Percentiles rank a stretch among this genome's conserved stretches.
These are phyloP conservation scores for Podiceps cristatus DNA, from an alignment of 2,113 vertebrate species.

Conservation along the genomic window DNA sequence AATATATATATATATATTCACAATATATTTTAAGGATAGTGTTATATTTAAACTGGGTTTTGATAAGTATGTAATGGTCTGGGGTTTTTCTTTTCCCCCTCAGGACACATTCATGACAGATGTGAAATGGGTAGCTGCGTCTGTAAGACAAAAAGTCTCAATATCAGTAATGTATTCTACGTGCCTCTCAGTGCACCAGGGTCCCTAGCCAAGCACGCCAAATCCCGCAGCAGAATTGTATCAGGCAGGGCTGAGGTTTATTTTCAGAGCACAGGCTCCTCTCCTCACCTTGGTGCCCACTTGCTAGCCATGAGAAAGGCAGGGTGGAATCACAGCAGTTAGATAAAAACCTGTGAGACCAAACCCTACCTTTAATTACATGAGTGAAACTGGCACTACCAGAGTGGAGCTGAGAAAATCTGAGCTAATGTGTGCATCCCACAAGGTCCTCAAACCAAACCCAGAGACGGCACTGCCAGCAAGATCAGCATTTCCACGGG, in stretches of 20 bases:
- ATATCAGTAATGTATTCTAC: too few relatives aligned
- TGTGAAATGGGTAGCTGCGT: neutral
- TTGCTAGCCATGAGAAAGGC: neutral
- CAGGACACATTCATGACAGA: neutral
- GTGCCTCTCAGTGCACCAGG: too few relatives aligned
- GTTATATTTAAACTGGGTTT: neutral
- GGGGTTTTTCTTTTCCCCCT: neutral
- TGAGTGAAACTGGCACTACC: neutral
- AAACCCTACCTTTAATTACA: neutral
- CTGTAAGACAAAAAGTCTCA: neutral
- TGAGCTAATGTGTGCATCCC: neutral
- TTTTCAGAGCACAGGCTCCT: neutral
- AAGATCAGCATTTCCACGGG: neutral
- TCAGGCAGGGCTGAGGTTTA: neutral
- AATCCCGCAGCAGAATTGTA: neutral
- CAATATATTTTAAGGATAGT: neutral
- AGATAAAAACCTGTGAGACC: neutral
- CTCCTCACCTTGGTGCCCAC: neutral
- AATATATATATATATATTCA: too few relatives aligned
- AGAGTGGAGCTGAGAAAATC: neutral
- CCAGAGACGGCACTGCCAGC: neutral
- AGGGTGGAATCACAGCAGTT: neutral
- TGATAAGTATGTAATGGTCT: neutral
- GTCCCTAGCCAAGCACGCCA: neutral
- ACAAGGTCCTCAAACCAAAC: neutral